Conservation (phyloP, 2,113 vertebrate species). For the Okapia johnstoni region DNA sequence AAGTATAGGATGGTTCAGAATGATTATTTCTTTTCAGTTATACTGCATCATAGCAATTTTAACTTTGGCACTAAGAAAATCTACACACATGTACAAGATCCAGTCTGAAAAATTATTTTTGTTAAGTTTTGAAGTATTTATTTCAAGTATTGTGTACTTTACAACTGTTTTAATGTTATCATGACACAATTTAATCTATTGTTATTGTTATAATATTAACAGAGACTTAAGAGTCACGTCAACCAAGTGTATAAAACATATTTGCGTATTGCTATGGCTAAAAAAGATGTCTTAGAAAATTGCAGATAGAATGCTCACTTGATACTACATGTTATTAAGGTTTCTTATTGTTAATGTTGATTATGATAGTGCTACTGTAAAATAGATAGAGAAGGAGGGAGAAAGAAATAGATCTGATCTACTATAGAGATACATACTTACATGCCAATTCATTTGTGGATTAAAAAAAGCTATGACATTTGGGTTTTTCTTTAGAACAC, state of each 20-base stretch:
- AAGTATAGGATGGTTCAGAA: not conserved
- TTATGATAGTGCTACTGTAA: not conserved
- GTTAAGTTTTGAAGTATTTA: not conserved
- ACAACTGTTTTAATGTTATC: not conserved
- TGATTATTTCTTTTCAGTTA: not conserved
- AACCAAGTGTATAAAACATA: not conserved
- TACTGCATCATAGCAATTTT: not conserved
- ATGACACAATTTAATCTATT: not conserved
- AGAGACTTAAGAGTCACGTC: not conserved
- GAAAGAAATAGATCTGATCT: not conserved
- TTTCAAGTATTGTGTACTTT: not conserved
- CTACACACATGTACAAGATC: not conserved
- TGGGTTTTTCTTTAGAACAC: not conserved
- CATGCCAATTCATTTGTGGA: not conserved
- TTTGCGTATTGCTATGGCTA: not conserved
- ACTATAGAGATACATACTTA: not conserved
- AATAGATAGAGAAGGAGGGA: not conserved
- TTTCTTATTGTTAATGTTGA: not conserved
- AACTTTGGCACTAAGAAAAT: not conserved
- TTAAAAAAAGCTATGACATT: not conserved
- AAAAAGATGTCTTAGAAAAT: not conserved
- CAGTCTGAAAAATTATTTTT: not conserved
- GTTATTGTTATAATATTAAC: not conserved
- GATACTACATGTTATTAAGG: not conserved
- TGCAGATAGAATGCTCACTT: not conserved